Percentiles rank a stretch among this genome's conserved stretches.
These are phyloP conservation scores for Musca vetustissima DNA, from an alignment of 1,140 invertebrate genomes.

Conservation along the genomic window DNA sequence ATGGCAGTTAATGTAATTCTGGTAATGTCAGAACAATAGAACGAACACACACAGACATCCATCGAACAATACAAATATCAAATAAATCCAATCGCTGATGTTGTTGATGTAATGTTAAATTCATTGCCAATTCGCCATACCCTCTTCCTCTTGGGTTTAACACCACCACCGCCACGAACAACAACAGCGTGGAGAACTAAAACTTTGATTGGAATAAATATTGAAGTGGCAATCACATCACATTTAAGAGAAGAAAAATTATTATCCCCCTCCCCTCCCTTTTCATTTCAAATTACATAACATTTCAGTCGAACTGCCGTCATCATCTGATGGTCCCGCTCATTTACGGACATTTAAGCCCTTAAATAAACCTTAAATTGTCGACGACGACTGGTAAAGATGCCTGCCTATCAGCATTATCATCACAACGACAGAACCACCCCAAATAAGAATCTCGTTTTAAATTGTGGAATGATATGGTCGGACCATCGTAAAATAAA, in stretches of 20 bases:
- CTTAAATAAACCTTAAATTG: constrained; percentile 34
- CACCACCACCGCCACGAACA: constrained; percentile 15
- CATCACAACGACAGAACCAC: too few species aligned
- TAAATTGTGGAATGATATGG: too few species aligned
- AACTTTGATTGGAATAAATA: constrained; percentile 12
- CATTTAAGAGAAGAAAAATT: too few species aligned
- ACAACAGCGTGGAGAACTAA: too few species aligned
- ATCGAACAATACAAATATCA: neutral
- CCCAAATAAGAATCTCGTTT: too few species aligned
- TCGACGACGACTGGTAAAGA: neutral
- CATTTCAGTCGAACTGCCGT: too few species aligned
- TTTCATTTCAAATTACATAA: too few species aligned
- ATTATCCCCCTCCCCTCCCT: too few species aligned
- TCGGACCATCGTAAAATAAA: too few species aligned
- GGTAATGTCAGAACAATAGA: constrained; percentile 14
- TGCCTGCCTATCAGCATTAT: too few species aligned
- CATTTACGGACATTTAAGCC: constrained; percentile 43
- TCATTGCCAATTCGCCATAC: constrained; percentile 25
- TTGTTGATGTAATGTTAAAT: constrained; percentile 9
- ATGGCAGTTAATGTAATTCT: constrained; percentile 28
- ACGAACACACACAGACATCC: neutral
- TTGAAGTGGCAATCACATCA: too few species aligned
- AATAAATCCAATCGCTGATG: too few species aligned
- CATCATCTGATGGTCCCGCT: constrained; percentile 33
- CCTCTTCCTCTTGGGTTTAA: constrained; percentile 22